Conservation (phyloP, 2,888 invertebrate species). For the Cheilosia vernalis region DNA sequence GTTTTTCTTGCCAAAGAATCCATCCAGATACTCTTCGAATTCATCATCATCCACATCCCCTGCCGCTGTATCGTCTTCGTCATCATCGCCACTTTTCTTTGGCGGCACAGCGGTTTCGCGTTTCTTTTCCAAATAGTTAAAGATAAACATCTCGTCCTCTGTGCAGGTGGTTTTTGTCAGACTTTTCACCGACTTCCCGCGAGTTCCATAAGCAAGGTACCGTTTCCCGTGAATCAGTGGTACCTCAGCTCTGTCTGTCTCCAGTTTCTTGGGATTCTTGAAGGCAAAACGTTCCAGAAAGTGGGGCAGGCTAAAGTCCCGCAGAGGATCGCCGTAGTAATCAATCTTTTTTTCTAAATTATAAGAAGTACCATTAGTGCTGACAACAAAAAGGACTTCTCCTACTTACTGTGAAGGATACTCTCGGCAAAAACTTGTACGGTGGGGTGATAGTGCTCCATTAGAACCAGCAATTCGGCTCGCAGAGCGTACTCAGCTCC, state of each 20-base stretch:
- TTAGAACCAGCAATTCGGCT: slow-evolving; percentile 89
- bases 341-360: slow-evolving; percentile 87
- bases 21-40: slow-evolving; percentile 84
- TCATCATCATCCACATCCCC: slow-evolving; percentile 88
- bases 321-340: slow-evolving; percentile 96
- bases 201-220: slow-evolving; percentile 88
- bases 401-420: slow-evolving; percentile 87
- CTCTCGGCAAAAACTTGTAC: slow-evolving; percentile 94
- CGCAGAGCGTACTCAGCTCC: slow-evolving; percentile 89
- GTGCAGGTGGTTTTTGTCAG: slow-evolving; percentile 90
- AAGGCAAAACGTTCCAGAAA: slow-evolving; percentile 98
- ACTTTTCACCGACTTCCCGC: slow-evolving; percentile 89
- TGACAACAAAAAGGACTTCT: not conserved
- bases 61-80: slow-evolving; percentile 84
- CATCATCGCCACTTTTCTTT: slow-evolving; percentile 77
- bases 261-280: slow-evolving; percentile 92
- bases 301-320: slow-evolving; percentile 94
- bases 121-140: slow-evolving; percentile 86
- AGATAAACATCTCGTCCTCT: slow-evolving; percentile 90
- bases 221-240: slow-evolving; percentile 84
- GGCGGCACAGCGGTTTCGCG: slow-evolving; percentile 81
- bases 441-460: slow-evolving; percentile 94
- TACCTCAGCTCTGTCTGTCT: slow-evolving; percentile 83
- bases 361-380: not conserved
- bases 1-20: slow-evolving; percentile 83